Evolutionary conservation across 1,140 invertebrate genomes (phyloP).

Genomic region (Conopomorpha cramerella): DNA sequence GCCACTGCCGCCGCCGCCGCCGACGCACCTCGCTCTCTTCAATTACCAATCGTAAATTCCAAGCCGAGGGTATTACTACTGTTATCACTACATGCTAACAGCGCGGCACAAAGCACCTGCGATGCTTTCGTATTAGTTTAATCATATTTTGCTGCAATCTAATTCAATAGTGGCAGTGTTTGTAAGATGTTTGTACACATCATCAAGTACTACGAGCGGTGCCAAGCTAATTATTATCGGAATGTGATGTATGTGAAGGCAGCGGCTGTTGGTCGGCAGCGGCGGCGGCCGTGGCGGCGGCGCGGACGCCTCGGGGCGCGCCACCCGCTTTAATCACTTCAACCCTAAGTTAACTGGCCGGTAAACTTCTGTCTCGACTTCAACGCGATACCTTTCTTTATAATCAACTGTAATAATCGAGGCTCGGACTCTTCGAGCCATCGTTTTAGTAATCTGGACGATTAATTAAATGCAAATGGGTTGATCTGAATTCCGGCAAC

Average conservation of each 20-base stretch:
- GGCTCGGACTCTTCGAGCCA: too few relatives aligned
- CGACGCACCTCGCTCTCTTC: conserved; percentile 39
- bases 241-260: conserved; percentile 49
- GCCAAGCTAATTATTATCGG: conserved; percentile 54
- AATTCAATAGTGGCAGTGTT: conserved; percentile 13
- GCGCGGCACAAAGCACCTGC: too few relatives aligned
- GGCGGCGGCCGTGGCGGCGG: conserved; percentile 11
- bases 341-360: conserved; percentile 13
- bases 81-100: too few relatives aligned
- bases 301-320: conserved; percentile 30
- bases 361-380: conserved; percentile 25
- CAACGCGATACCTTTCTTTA: too few relatives aligned
- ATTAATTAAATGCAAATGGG: too few relatives aligned
- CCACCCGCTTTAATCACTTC: conserved; percentile 42
- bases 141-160: conserved; percentile 7
- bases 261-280: too few relatives aligned
- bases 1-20: conserved; percentile 15
- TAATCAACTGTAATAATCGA: too few relatives aligned
- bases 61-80: conserved; percentile 30
- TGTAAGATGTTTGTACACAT: too few relatives aligned
- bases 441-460: too few relatives aligned
- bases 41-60: conserved; percentile 56
- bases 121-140: conserved; percentile 10
- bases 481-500: too few relatives aligned
- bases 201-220: conserved; percentile 25